Evolutionary conservation across 2,797 vertebrate species (phyloP).

Genomic region (Pitangus sulphuratus): DNA sequence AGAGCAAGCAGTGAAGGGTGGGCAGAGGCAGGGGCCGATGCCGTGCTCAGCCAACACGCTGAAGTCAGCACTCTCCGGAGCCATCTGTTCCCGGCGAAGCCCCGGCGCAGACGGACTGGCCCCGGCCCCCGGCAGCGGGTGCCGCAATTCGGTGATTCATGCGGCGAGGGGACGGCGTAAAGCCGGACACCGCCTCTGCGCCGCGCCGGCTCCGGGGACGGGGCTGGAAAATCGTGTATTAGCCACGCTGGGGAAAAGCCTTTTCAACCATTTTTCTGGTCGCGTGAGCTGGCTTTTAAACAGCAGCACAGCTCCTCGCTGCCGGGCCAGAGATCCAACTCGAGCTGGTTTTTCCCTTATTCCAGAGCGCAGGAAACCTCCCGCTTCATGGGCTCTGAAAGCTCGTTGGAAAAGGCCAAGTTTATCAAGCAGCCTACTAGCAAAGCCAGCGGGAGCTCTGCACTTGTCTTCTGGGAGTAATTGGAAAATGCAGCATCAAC

Average conservation of each 20-base stretch:
- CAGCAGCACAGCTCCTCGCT: background rate
- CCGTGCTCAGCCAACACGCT: background rate
- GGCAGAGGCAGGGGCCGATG: background rate
- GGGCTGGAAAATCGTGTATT: background rate
- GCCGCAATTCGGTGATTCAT: background rate
- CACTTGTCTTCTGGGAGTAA: background rate
- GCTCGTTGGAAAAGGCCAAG: background rate
- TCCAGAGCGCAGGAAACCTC: background rate
- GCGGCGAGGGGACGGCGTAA: background rate
- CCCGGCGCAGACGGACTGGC: background rate
- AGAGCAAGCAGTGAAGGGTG: background rate
- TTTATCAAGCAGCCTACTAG: background rate
- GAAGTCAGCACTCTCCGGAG: constrained; percentile 2
- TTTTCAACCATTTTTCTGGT: background rate
- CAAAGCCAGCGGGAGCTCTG: background rate
- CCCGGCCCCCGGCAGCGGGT: background rate
- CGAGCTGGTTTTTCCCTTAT: background rate
- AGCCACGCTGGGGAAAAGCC: background rate
- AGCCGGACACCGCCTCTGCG: background rate
- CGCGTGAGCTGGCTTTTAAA: background rate
- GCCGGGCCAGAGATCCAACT: background rate
- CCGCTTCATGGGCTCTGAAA: background rate
- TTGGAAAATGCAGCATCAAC: background rate
- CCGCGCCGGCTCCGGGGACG: fast-evolving
- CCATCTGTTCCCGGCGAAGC: constrained; percentile 53